Percentiles rank a stretch among this genome's conserved stretches.
phyloP scores from a whole-genome alignment of 1,140 invertebrate species.

The Eurytemora carolleeae region DNA sequence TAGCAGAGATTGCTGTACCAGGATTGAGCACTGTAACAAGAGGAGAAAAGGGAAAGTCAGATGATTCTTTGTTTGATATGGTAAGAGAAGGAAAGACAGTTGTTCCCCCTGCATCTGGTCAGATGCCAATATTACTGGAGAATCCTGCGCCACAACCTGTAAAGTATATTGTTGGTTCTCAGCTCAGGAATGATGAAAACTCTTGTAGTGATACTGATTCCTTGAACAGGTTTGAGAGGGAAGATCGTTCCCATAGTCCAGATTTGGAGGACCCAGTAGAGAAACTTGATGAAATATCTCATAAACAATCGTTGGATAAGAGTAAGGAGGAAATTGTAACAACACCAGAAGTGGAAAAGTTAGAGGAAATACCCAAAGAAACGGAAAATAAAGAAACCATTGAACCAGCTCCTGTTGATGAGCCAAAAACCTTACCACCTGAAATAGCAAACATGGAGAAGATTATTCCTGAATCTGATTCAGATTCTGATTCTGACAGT shows the following conservation, averaged over 20 bases:
- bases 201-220: neutral
- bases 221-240: neutral
- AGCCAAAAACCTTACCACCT: neutral
- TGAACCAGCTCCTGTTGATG: neutral
- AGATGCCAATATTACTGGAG: neutral
- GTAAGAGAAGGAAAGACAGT: too few species aligned
- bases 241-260: neutral
- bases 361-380: neutral
- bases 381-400: neutral
- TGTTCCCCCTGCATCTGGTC: too few species aligned
- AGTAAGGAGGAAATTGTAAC: neutral
- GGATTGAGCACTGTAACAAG: too few species aligned
- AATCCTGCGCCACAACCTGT: neutral
- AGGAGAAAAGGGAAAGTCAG: too few species aligned
- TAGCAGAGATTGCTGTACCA: too few species aligned
- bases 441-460: neutral
- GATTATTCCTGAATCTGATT: neutral
- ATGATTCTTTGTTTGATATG: too few species aligned
- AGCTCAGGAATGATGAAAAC: neutral
- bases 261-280: neutral
- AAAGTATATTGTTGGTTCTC: neutral
- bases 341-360: neutral
- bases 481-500: neutral
- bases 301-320: neutral
- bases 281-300: neutral